Evolutionary conservation across 2,888 invertebrate species (phyloP).

Genomic region (Pandemis corylana): DNA sequence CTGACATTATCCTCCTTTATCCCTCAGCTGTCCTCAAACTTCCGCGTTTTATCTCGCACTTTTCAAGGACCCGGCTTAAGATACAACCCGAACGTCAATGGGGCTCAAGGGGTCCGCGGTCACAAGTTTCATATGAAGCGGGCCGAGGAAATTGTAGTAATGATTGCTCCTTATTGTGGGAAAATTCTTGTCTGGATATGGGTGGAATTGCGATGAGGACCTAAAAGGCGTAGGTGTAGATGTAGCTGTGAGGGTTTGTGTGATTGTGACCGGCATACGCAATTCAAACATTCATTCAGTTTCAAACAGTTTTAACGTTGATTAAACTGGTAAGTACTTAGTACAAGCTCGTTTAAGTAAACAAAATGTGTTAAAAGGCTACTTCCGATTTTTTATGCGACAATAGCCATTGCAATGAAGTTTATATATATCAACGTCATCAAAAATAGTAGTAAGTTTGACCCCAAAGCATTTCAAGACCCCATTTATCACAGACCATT

Average conservation of each 20-base stretch:
- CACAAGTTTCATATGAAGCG: constrained; percentile 13
- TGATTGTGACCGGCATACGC: background rate
- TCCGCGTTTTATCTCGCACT: constrained; percentile 31
- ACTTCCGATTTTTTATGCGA: too few relatives aligned
- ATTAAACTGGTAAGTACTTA: background rate
- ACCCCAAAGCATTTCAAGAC: constrained; percentile 22
- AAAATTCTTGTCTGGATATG: constrained; percentile 15
- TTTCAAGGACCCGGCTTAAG: constrained; percentile 24
- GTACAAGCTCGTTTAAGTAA: background rate
- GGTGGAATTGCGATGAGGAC: constrained; percentile 1
- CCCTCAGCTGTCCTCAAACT: constrained; percentile 27
- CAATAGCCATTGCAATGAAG: background rate
- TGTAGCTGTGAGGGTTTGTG: background rate
- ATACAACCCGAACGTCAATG: constrained; percentile 25
- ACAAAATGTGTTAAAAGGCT: too few relatives aligned
- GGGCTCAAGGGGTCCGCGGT: constrained; percentile 14
- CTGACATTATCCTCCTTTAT: constrained; percentile 34
- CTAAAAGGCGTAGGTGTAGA: background rate
- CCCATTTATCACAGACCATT: constrained; percentile 46
- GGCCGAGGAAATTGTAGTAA: constrained; percentile 8
- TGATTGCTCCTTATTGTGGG: constrained; percentile 3
- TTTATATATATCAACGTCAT: background rate
- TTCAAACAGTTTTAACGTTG: too few relatives aligned
- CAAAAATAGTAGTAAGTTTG: background rate
- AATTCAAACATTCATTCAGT: too few relatives aligned